phyloP scores from a whole-genome alignment of 2,113 vertebrate genomes.

The Maccullochella peelii region DNA sequence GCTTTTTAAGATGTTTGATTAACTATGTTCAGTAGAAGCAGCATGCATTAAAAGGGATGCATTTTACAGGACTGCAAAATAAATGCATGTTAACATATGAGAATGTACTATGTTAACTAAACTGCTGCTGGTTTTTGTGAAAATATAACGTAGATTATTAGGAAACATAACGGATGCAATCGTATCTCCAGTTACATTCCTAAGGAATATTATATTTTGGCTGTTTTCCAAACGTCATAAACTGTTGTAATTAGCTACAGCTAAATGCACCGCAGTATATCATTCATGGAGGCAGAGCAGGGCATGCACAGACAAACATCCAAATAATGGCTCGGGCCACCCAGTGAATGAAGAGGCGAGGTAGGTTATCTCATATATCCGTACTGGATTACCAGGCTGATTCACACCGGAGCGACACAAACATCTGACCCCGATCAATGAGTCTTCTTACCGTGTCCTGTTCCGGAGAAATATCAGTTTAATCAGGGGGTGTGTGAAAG shows the following conservation, averaged over 20 bases:
- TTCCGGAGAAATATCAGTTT: slow-evolving; percentile 87
- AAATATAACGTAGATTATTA: neutral
- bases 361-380: slow-evolving; percentile 19
- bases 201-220: neutral
- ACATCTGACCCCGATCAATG: slow-evolving; percentile 1
- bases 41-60: neutral
- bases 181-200: neutral
- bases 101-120: neutral
- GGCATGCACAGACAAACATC: slow-evolving; percentile 56
- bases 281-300: slow-evolving; percentile 10
- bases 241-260: neutral
- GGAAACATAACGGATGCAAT: neutral
- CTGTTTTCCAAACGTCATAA: neutral
- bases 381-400: slow-evolving; percentile 25
- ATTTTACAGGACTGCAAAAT: neutral
- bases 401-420: slow-evolving; percentile 5
- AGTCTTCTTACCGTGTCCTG: slow-evolving; percentile 82
- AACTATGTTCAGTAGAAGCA: neutral
- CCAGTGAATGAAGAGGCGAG: slow-evolving; percentile 29
- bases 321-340: slow-evolving; percentile 9
- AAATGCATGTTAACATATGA: neutral
- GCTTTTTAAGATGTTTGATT: neutral
- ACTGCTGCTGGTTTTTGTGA: neutral
- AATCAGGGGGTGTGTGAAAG: slow-evolving; percentile 85
- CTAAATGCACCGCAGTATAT: neutral